Evolutionary conservation across 2,113 vertebrate species (phyloP).

Genomic region (Xenus cinereus): DNA sequence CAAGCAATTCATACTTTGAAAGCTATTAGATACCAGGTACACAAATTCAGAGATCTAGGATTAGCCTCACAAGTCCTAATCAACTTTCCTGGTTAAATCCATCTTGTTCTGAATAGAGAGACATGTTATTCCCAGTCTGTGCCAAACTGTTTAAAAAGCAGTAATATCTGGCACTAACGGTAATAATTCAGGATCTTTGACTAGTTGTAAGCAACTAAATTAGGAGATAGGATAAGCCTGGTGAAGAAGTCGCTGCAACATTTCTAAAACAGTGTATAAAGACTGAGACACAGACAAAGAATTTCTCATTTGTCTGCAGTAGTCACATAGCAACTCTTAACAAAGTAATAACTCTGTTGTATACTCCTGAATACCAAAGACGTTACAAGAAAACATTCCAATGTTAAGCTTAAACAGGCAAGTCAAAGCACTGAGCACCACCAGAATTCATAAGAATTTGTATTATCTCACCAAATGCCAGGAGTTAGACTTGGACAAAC

Average conservation of each 20-base stretch:
- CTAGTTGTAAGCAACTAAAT: neutral
- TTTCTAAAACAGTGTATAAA: neutral
- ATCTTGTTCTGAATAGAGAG: neutral
- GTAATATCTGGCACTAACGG: neutral
- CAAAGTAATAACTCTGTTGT: neutral
- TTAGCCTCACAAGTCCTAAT: neutral
- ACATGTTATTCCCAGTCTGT: neutral
- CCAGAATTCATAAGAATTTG: neutral
- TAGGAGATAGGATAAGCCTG: neutral
- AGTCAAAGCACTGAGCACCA: neutral
- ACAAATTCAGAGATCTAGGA: neutral
- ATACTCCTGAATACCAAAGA: neutral
- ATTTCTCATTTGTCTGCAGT: neutral
- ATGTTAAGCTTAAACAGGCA: neutral
- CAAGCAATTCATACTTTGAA: neutral
- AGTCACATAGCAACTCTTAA: neutral
- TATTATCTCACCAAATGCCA: neutral
- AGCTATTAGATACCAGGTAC: neutral
- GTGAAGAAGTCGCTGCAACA: neutral
- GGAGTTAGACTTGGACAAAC: neutral
- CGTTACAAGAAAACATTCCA: neutral
- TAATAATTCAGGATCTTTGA: neutral
- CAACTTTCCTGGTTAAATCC: neutral
- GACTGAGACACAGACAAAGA: neutral
- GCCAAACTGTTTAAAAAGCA: neutral